Percentiles rank a stretch among this genome's conserved stretches.
Conservation (phyloP, 2,888 invertebrate genomes). For the Abrostola tripartita region DNA sequence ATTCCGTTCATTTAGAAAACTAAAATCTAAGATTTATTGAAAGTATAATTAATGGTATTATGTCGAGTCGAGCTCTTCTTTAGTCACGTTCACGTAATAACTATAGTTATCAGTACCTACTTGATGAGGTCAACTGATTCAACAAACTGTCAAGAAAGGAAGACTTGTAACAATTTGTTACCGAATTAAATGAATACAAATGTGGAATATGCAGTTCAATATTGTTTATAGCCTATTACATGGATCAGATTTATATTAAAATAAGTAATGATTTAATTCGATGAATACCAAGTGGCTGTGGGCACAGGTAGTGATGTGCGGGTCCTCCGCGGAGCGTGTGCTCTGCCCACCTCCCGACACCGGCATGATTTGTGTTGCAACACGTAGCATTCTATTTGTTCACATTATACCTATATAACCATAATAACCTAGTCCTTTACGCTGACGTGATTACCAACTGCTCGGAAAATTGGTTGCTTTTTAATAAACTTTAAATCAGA, state of each 20-base stretch:
- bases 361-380: neutral
- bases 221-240: neutral
- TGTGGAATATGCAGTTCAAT: neutral
- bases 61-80: neutral
- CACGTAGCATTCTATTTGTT: neutral
- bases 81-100: neutral
- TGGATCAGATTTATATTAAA: neutral
- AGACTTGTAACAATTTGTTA: neutral
- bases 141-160: neutral
- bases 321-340: constrained; percentile 23
- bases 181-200: neutral
- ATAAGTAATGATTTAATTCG: constrained; percentile 5
- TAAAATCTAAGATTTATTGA: constrained; percentile 20
- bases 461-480: constrained; percentile 19
- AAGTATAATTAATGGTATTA: constrained; percentile 6
- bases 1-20: constrained; percentile 49
- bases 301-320: neutral
- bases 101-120: neutral
- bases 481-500: neutral
- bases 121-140: too few relatives aligned
- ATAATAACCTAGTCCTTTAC: constrained; percentile 16
- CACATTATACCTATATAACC: neutral
- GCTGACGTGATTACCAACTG: constrained; percentile 17
- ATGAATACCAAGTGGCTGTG: neutral
- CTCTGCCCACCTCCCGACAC: neutral